Evolutionary conservation across 1,140 invertebrate genomes (phyloP), one percentile per base, ranked within the genome.

Genomic region (Ladona fulva): DNA sequence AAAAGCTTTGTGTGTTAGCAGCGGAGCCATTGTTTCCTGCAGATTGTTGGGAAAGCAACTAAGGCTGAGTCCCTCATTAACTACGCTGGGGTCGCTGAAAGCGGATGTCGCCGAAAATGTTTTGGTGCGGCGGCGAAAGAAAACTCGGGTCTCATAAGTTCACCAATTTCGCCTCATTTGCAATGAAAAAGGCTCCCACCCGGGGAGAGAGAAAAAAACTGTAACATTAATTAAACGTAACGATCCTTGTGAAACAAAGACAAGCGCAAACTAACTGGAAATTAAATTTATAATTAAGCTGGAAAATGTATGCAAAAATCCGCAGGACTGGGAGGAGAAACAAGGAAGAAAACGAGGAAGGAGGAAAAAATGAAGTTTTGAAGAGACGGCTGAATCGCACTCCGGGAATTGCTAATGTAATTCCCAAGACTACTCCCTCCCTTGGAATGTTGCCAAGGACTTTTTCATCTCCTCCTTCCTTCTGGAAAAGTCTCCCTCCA

Each of bases 281-380:
- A 66, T 66, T 66, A 66, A 66, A 66, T 66, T 66, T 66, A 66
- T 66, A 66, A 66, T 66, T 66, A 66, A 66, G 52, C 52, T 66
- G 52, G 52, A 66, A 66, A 66, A 66, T 66, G 12, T 12, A 66
- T 66, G 14, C 52, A 66, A 22, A 66, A 66, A 1, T 12, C 52
- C 44, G 44, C 44, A 19, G 44, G 19, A 52, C 10, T 52, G 44
- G 44, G 44, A 52, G 44, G 52, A 66, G 52, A 66, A 66, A 22
- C 1, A 12, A 22, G 5, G 52, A 12, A 66, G 52, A 22, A 12
- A 22, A 19, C 52, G 3, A 19, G 12, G 52, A 19, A 12, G 52
- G n/a, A 66, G 52, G 52, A 12, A 3, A 66, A 22, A 37, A 19
- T 16, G 52, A 66, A 12, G 52, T 3, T 19, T 16, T 19, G 52